Evolutionary conservation across 2,888 invertebrate genomes (phyloP).

Genomic region (Melinaea menophilus): DNA sequence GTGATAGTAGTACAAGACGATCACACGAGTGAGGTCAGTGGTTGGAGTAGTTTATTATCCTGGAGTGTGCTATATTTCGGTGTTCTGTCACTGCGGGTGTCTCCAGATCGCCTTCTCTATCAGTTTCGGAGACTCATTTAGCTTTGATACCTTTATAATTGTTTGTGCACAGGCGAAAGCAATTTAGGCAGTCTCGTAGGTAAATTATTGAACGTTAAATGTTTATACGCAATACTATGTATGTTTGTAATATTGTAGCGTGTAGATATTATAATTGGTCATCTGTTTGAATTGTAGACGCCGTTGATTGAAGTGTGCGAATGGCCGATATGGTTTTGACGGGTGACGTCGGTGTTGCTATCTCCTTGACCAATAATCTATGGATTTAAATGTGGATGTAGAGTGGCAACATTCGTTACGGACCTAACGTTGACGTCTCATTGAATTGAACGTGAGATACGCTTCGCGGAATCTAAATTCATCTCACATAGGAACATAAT

Average conservation of each 20-base stretch:
- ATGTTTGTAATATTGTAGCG: constrained; percentile 56
- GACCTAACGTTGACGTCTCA: constrained; percentile 42
- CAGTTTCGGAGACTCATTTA: constrained; percentile 12
- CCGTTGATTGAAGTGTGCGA: neutral
- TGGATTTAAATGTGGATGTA: constrained; percentile 38
- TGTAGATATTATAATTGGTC: constrained; percentile 37
- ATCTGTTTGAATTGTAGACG: neutral
- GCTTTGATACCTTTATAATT: constrained; percentile 31
- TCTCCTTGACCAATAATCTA: constrained; percentile 45
- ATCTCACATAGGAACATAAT: too few relatives aligned
- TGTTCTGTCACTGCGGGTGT: neutral
- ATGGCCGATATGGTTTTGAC: constrained; percentile 15
- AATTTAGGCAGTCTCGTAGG: constrained; percentile 47
- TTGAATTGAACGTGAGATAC: constrained; percentile 41
- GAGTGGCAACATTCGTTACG: constrained; percentile 46
- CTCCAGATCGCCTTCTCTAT: too few relatives aligned
- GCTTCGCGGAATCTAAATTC: too few relatives aligned
- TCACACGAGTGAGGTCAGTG: constrained; percentile 9
- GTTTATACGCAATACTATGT: constrained; percentile 60
- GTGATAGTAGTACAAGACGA: too few relatives aligned
- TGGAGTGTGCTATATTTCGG: constrained; percentile 13
- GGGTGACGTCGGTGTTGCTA: constrained; percentile 28
- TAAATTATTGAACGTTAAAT: constrained; percentile 52
- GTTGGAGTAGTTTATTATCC: constrained; percentile 23
- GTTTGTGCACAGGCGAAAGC: constrained; percentile 57